Base-by-base conservation (phyloP, 1,140 invertebrate species). In the Oreohelix idahoensis region DNA sequence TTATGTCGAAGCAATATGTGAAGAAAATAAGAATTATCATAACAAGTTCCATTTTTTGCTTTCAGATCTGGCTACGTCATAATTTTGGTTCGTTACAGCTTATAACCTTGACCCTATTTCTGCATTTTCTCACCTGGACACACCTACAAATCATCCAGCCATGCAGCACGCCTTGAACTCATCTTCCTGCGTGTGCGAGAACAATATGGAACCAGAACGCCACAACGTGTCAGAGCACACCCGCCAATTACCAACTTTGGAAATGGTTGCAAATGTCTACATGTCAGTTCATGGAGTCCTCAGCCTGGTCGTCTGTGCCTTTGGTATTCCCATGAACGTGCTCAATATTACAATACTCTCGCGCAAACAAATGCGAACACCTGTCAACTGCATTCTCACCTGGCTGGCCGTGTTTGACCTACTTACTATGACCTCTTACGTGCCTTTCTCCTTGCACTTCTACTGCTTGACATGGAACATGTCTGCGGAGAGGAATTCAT, bases 321-420 rank as follows among this genome's bases (percentile, higher is more conserved):
- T 98, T 86, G 97, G 97, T 35, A 96, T 96, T 58, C 93, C 98
- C 78, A 96, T 97, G n/a, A 98, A 98, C 90, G 93, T 96, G 23
- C 92, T 98, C 51, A 98, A 98, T 90, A 96, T 98, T 53, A 95
- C 96, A 2, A 96, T 98, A 0, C 91, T 98, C 38, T 98, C 97
- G 0, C 93, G 96, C 49, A 96, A 96, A 85, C 95, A 97, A 84
- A 95, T 97, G 94, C 94, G 95, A 5, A 95, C 96, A 0, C 96
- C 97, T 0, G 97, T 97, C 77, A 98, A 97, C 90, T 94, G 95
- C 79, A 96, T 97, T 51, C 94, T 98, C 0, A 98, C 97, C 81
- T 95, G 95, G 85, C 93, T 97, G 45, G 97, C 97, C 0, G 95
- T 96, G 0, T 95, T 96, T 8, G 96, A 98, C 89, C 95, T 97